Base-by-base conservation (phyloP, 2,888 invertebrate genomes). In the Ophioninae sp. region DNA sequence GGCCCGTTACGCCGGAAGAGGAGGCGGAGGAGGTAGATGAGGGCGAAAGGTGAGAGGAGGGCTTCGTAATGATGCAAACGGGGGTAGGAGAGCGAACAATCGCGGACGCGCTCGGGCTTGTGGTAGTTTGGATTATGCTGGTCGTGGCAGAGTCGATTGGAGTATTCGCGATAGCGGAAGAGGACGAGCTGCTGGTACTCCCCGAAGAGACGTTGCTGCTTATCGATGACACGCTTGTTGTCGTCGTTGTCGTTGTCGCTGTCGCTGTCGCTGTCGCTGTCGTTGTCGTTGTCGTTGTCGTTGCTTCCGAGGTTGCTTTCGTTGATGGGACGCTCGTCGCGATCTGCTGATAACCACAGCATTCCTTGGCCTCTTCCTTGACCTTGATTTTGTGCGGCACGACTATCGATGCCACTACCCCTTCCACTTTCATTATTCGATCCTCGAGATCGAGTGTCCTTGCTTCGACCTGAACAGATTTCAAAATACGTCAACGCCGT, bases 291-390 rank as follows among this genome's bases (percentile, higher is more conserved):
- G 67, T 37, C 37, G 56, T 20, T 30, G 39, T 59, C 13, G 37
- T 59, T 17, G 17, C 5, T 2, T 64, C 20, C 13, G 85, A 83
- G 67, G 83, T 30, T 30, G 30, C 3, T 30, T 30, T 30, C 30
- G 30, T 30, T 30, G 30, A 30, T 30, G 2, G 2, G 30, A 30
- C 30, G 30, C 2, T 30, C 30, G 30, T 81, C 61, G 82, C 67
- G 58, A 69, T 76, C 67, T 88, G 87, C 76, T 89, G 90, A 81
- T 88, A 88, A 77, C 85, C 87, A 76, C 88, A 88, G 85, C 91
- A 91, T 88, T 92, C 92, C 86, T 90, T 91, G 64, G 89, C 86
- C 83, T 93, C 93, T 87, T 93, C 92, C 87, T 93, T 92, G 78
- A 93, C 90, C 88, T 92, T 92, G 87, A 92, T 89, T 87, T 91